Conservation (phyloP, 2,888 invertebrate genomes). For the Beris chalybata region DNA sequence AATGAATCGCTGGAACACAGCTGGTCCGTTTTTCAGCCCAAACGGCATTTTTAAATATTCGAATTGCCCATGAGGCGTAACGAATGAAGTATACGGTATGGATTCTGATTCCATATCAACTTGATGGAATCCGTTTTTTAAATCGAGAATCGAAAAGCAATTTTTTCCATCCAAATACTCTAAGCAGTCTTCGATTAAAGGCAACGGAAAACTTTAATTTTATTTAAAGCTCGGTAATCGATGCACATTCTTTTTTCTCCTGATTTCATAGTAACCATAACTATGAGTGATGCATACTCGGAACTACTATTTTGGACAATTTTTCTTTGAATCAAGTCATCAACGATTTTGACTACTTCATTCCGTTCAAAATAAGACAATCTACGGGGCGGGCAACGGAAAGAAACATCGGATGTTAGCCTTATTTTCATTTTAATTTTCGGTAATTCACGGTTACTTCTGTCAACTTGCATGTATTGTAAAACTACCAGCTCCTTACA, state of each 20-base stretch:
- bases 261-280: conserved; percentile 32
- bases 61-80: conserved; percentile 39
- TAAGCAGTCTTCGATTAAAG: conserved; percentile 30
- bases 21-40: conserved; percentile 38
- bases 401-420: conserved; percentile 8
- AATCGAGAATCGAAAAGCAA: conserved; percentile 38
- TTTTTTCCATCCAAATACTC: conserved; percentile 34
- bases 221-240: conserved; percentile 33
- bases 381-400: conserved; percentile 7
- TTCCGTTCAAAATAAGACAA: conserved; percentile 8
- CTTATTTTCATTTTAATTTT: conserved; percentile 13
- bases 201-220: conserved; percentile 28
- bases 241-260: conserved; percentile 27
- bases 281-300: conserved; percentile 29
- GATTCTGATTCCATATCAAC: conserved; percentile 36
- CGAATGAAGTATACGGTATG: conserved; percentile 40
- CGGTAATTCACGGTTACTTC: neutral
- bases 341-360: conserved; percentile 5
- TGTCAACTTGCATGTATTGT: neutral
- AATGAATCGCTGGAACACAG: conserved; percentile 40
- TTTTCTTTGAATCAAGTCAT: neutral
- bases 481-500: no score
- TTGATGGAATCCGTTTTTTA: conserved; percentile 39
- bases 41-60: conserved; percentile 40
- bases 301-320: conserved; percentile 26